phyloP scores from a whole-genome alignment of 2,888 invertebrate species.

The Hofmannophila pseudospretella region DNA sequence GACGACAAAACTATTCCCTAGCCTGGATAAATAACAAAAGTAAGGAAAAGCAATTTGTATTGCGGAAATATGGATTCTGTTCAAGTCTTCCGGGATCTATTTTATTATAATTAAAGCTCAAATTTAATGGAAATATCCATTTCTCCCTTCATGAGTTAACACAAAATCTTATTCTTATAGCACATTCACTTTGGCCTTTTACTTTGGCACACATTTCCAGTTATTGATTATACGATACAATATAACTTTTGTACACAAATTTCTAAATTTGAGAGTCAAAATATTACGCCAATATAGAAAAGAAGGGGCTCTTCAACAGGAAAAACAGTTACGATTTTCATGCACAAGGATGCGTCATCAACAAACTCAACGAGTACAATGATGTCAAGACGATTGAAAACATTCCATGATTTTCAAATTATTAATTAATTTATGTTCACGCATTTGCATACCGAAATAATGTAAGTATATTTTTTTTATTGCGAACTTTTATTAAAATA shows the following conservation, averaged over 20 bases:
- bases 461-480: too few relatives aligned
- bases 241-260: slow-evolving; percentile 42
- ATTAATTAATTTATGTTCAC: too few relatives aligned
- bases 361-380: too few relatives aligned
- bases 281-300: slow-evolving; percentile 24
- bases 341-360: too few relatives aligned
- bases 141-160: slow-evolving; percentile 45
- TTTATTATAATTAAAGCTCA: slow-evolving; percentile 77
- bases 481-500: too few relatives aligned
- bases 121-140: slow-evolving; percentile 61
- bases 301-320: not conserved
- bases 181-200: slow-evolving; percentile 43
- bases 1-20: slow-evolving; percentile 42
- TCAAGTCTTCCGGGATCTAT: slow-evolving; percentile 58
- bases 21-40: slow-evolving; percentile 29
- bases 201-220: slow-evolving; percentile 53
- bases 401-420: too few relatives aligned
- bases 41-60: slow-evolving; percentile 30
- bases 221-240: slow-evolving; percentile 39
- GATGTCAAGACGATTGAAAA: too few relatives aligned
- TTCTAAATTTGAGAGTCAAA: slow-evolving; percentile 32
- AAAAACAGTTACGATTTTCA: too few relatives aligned
- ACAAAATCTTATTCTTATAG: slow-evolving; percentile 47
- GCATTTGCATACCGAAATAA: too few relatives aligned
- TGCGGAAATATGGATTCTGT: slow-evolving; percentile 25